phyloP scores from a whole-genome alignment of 2,888 invertebrate genomes.

The Diaprepes abbreviatus region DNA sequence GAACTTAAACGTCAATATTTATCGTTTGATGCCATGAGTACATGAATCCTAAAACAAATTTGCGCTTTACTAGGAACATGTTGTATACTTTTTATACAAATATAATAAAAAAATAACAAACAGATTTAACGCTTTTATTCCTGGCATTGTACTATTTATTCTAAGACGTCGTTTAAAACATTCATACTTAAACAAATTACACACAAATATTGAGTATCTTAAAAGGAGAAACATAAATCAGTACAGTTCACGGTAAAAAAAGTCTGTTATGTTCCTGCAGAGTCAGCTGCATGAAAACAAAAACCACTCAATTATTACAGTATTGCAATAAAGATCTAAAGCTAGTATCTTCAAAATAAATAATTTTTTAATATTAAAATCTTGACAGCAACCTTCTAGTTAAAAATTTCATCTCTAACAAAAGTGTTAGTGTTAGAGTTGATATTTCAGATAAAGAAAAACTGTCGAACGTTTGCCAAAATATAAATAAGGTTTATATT shows the following conservation, averaged over 20 bases:
- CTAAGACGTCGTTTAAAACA: not conserved
- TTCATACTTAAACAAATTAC: not conserved
- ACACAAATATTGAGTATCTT: constrained; percentile 61
- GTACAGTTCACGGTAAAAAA: constrained; percentile 24
- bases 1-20: not conserved
- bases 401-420: no score
- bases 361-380: no score
- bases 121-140: not conserved
- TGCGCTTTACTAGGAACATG: no score
- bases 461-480: no score
- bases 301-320: constrained; percentile 1
- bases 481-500: no score
- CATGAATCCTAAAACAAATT: not conserved
- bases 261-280: constrained; percentile 10
- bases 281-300: not conserved
- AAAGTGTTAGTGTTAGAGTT: no score
- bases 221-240: constrained; percentile 49
- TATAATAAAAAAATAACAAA: constrained; percentile 50
- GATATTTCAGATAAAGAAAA: no score
- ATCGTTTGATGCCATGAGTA: not conserved
- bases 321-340: no score
- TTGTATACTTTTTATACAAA: no score
- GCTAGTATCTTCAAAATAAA: no score
- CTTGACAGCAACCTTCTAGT: no score
- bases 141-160: not conserved